These are phyloP conservation scores for Perizoma flavofasciatum DNA, from an alignment of 2,888 invertebrate species.

Conservation along the genomic window DNA sequence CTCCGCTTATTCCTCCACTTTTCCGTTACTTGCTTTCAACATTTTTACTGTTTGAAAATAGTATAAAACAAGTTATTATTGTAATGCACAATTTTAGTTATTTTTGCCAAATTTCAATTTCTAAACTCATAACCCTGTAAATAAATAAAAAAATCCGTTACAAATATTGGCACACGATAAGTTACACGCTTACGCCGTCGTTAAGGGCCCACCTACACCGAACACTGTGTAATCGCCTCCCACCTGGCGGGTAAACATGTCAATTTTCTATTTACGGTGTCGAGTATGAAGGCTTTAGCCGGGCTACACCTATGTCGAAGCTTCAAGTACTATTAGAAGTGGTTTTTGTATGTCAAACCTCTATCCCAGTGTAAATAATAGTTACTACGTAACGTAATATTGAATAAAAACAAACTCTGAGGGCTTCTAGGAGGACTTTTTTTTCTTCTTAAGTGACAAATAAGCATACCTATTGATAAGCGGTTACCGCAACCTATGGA, in stretches of 20 bases:
- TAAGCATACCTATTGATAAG: too few species aligned
- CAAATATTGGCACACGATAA: constrained; percentile 34
- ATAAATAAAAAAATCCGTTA: constrained; percentile 21
- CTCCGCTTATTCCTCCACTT: too few species aligned
- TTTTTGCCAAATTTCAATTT: neutral
- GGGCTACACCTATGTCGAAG: constrained; percentile 2
- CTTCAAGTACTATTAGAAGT: neutral
- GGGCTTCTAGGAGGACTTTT: too few species aligned
- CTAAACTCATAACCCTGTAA: neutral
- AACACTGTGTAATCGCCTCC: constrained; percentile 47
- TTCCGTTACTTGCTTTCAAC: too few species aligned
- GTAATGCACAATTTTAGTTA: neutral
- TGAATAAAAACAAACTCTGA: too few species aligned
- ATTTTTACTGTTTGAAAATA: too few species aligned
- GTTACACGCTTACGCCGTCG: constrained; percentile 31
- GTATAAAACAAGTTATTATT: too few species aligned
- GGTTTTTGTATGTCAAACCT: too few species aligned
- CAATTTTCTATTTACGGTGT: constrained; percentile 46
- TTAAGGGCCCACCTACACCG: constrained; percentile 47
- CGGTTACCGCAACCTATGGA: too few species aligned
- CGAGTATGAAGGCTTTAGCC: constrained; percentile 28
- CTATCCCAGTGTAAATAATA: too few species aligned
- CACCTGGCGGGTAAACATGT: constrained; percentile 54
- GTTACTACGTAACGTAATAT: too few species aligned
- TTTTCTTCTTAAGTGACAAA: too few species aligned